phyloP scores from a whole-genome alignment of 2,888 invertebrate genomes.

The Aphodius sticticus region DNA sequence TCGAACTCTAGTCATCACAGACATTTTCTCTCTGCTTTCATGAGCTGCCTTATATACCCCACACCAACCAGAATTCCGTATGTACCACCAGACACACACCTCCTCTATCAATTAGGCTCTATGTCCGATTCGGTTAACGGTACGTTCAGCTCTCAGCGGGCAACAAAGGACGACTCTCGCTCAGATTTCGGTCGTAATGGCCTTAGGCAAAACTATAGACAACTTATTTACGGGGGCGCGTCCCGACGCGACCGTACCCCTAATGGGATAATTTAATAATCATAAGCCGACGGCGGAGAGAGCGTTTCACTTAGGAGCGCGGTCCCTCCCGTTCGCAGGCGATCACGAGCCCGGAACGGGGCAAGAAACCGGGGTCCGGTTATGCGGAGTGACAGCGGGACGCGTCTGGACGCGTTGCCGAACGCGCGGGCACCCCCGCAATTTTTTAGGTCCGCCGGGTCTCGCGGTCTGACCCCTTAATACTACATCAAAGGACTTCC shows the following conservation, averaged over 20 bases:
- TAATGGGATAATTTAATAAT: slow-evolving; percentile 54
- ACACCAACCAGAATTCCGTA: slow-evolving; percentile 14
- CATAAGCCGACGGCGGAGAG: slow-evolving; percentile 45
- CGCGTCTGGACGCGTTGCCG: slow-evolving; percentile 4
- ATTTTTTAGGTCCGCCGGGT: slow-evolving; percentile 5
- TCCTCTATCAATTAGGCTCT: not conserved
- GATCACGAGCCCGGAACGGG: slow-evolving; percentile 40
- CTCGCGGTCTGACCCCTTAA: not conserved
- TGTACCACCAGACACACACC: slow-evolving; percentile 13
- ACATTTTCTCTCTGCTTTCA: not conserved
- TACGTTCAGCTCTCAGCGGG: not conserved
- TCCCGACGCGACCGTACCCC: slow-evolving; percentile 32
- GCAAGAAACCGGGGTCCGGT: slow-evolving; percentile 36
- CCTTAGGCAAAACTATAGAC: slow-evolving; percentile 43
- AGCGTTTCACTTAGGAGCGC: slow-evolving; percentile 41
- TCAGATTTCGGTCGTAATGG: slow-evolving; percentile 37
- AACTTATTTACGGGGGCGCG: slow-evolving; percentile 41
- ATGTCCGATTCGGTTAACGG: not conserved
- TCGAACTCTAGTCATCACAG: too few relatives aligned
- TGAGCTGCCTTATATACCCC: not conserved
- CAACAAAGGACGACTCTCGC: not conserved
- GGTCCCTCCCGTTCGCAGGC: slow-evolving; percentile 13
- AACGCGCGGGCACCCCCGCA: slow-evolving; percentile 9
- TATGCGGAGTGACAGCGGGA: slow-evolving; percentile 40
- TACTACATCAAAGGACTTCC: not conserved